Evolutionary conservation across 2,888 invertebrate genomes (phyloP), one percentile per base, ranked within the genome.

Genomic region (Hanleya hanleyi): DNA sequence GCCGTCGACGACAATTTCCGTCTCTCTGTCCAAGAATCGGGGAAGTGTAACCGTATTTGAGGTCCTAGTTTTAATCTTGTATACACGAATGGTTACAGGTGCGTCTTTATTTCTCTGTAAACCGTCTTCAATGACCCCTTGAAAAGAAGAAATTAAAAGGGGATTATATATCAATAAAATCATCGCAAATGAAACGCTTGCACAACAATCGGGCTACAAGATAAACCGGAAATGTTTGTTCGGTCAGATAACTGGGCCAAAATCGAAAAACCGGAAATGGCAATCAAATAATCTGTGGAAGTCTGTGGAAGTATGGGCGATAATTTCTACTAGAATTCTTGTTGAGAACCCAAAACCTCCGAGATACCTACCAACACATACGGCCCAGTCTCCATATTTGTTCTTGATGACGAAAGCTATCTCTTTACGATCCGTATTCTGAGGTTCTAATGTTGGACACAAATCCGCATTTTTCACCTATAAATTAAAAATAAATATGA

Each of bases 381-480:
- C 57, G 15, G 57, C 57, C 57, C 57, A 57, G 57, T 57, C 57
- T 29, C 57, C 57, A 57, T 57, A 57, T 57, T 57, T 57, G 57
- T 57, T 57, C 57, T 57, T 57, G 22, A 57, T 57, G 57, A 57
- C 57, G 26, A 57, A 57, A 4, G 57, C 57, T 7, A 57, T 57
- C 32, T 57, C 57, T 22, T 26, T 22, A 15, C 32, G 22, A 2
- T 57, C 57, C 26, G 57, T 26, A 4, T 22, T 29, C 29, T 18
- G 22, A 29, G 57, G 57, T 29, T 57, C 57, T 32, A 57, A 57
- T 15, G 9, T 57, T 29, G 57, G 57, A 26, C 57, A 57, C 22
- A 29, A 29, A 22, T 57, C 57, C 57, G 29, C 57, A 2, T 22
- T 29, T 32, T 57, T 57, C 4, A 57, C 57, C 57, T 57, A 26